Conservation (phyloP, 2,113 vertebrate genomes). For the Bubo scandiacus region DNA sequence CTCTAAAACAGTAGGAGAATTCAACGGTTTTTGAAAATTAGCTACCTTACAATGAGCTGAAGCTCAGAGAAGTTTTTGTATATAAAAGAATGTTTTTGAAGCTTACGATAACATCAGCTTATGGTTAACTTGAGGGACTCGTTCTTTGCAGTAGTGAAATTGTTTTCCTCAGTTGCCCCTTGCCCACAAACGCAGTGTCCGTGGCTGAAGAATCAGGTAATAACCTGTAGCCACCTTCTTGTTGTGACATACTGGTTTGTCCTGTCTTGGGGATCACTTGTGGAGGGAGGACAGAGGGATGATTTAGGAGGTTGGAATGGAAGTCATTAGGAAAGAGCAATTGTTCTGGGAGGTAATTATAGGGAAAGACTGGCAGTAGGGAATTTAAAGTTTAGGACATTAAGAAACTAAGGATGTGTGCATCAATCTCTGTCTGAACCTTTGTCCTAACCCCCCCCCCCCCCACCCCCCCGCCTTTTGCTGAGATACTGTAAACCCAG, state of each 20-base stretch:
- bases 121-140: neutral
- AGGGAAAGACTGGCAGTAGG: neutral
- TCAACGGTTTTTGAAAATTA: neutral
- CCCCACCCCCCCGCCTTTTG: neutral
- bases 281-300: neutral
- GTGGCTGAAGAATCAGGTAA: neutral
- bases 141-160: neutral
- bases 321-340: conserved; percentile 24
- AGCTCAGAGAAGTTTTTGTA: neutral
- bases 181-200: neutral
- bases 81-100: neutral
- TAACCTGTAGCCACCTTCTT: neutral
- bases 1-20: neutral
- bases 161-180: neutral
- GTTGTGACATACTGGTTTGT: conserved; percentile 12
- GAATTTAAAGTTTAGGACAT: neutral
- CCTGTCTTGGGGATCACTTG: neutral
- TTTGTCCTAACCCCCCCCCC: neutral
- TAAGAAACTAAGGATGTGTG: neutral
- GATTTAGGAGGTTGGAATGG: conserved; percentile 54
- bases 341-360: neutral
- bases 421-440: neutral
- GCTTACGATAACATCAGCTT: neutral
- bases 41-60: neutral
- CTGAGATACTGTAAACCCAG: neutral